phyloP scores from a whole-genome alignment of 2,797 vertebrate species.

The Protonibea diacanthus region DNA sequence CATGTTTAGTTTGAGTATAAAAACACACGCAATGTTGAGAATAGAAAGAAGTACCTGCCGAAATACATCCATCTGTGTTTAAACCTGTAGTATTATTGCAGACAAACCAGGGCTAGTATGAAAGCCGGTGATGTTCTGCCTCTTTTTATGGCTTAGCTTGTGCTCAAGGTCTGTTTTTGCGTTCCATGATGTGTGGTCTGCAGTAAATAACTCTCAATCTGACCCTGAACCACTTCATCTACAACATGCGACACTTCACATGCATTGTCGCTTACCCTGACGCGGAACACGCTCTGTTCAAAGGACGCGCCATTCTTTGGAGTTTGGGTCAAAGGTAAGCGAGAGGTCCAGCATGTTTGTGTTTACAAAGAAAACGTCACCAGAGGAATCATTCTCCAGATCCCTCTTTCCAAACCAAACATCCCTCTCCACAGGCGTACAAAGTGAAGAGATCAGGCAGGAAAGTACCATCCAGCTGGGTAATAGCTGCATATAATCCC shows the following conservation, averaged over 20 bases:
- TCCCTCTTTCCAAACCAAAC: slow-evolving; percentile 76
- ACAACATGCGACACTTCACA: background rate
- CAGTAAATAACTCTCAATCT: too few relatives aligned
- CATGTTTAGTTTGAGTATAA: too few relatives aligned
- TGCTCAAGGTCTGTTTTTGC: too few relatives aligned
- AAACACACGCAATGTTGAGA: too few relatives aligned
- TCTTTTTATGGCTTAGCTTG: too few relatives aligned
- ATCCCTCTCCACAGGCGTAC: slow-evolving; percentile 65
- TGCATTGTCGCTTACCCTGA: background rate
- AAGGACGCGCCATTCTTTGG: slow-evolving; percentile 25
- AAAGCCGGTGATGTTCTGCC: too few relatives aligned
- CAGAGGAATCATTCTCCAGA: slow-evolving; percentile 72
- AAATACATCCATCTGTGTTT: too few relatives aligned
- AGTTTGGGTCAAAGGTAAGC: slow-evolving; percentile 78
- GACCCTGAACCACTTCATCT: background rate
- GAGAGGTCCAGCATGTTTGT: slow-evolving; percentile 75
- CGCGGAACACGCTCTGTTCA: slow-evolving; percentile 22
- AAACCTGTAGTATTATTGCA: too few relatives aligned
- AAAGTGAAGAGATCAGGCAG: slow-evolving; percentile 65
- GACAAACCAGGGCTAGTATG: too few relatives aligned
- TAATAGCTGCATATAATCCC: slow-evolving; percentile 78
- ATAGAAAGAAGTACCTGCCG: too few relatives aligned
- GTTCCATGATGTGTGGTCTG: too few relatives aligned
- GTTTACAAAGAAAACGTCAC: slow-evolving; percentile 78
- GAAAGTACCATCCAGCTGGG: slow-evolving; percentile 66